Evolutionary conservation across 2,113 vertebrate species (phyloP).

Genomic region (Danionella cerebrum): DNA sequence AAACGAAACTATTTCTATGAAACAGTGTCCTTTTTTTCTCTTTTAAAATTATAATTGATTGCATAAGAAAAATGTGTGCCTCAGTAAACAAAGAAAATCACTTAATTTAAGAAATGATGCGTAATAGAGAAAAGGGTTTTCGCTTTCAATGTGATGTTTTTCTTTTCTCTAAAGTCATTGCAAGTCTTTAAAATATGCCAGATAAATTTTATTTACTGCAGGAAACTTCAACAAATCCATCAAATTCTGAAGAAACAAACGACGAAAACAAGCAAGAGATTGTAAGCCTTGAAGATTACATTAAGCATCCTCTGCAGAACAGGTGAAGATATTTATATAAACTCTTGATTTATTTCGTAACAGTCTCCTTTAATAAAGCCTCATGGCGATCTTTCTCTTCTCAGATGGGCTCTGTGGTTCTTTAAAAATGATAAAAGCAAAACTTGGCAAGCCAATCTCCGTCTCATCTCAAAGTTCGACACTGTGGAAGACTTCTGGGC

Average conservation of each 20-base stretch:
- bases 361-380: not conserved
- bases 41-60: too few species aligned
- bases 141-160: too few species aligned
- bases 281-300: conserved; percentile 80
- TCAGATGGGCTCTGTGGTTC: conserved; percentile 98
- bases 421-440: conserved; percentile 99
- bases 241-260: conserved; percentile 73
- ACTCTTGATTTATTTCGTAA: not conserved
- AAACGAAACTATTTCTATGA: too few species aligned
- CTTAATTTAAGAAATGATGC: too few species aligned
- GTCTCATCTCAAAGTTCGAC: conserved; percentile 95
- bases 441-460: conserved; percentile 98
- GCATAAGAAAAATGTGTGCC: too few species aligned
- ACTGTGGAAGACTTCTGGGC: conserved; percentile 99
- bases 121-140: too few species aligned
- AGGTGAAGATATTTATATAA: conserved; percentile 58
- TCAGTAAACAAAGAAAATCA: too few species aligned
- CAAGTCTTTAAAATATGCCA: too few species aligned
- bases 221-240: conserved; percentile 77
- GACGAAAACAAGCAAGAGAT: conserved; percentile 72
- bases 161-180: too few species aligned
- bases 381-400: conserved; percentile 30
- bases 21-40: too few species aligned
- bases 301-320: conserved; percentile 97
- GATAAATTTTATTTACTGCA: conserved; percentile 48